Conservation (phyloP, 2,113 vertebrate species). For the Morone chrysops region DNA sequence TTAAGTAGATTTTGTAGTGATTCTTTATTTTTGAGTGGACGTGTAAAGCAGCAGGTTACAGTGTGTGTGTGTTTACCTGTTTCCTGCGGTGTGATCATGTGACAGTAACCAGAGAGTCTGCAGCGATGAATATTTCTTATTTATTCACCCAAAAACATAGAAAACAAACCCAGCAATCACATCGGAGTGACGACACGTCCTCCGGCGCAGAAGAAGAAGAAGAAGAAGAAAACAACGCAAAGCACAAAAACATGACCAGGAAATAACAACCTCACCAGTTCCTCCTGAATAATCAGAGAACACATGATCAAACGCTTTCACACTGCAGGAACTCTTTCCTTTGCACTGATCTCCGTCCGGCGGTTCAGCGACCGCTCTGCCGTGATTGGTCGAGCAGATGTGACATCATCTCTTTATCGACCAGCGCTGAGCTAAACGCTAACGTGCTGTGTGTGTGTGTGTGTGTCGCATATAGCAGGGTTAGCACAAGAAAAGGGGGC, state of each 20-base stretch:
- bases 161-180: conserved; percentile 41
- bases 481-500: no score
- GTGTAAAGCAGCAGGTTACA: no score
- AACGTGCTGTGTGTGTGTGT: no score
- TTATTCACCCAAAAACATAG: conserved; percentile 61
- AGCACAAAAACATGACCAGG: neutral
- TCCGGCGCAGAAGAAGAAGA: neutral
- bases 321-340: neutral
- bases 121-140: neutral
- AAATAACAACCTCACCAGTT: neutral
- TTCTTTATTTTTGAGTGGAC: no score
- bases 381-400: neutral
- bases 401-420: neutral
- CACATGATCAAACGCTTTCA: neutral
- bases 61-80: neutral
- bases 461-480: no score
- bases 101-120: neutral
- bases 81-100: neutral
- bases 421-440: no score
- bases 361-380: neutral
- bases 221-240: neutral
- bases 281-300: neutral
- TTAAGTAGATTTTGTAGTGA: no score
- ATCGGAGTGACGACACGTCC: neutral
- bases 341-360: neutral